phyloP scores from a whole-genome alignment of 2,888 invertebrate species.

The Nephrotoma appendiculata region DNA sequence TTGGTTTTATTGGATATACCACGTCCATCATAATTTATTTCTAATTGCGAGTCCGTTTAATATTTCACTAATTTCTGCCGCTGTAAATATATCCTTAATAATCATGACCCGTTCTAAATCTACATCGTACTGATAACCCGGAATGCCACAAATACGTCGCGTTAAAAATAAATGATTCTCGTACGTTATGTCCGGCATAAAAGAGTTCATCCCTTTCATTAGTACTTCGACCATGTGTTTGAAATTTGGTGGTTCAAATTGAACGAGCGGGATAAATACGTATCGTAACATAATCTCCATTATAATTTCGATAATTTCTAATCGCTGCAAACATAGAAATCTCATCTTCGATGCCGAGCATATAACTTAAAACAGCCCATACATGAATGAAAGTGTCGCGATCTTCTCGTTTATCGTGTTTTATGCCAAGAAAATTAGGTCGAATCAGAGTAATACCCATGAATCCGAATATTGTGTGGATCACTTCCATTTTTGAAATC shows the following conservation, averaged over 20 bases:
- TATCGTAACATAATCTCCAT: conserved; percentile 13
- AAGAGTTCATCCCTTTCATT: conserved; percentile 10
- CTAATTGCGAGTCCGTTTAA: not conserved
- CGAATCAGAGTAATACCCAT: conserved; percentile 51
- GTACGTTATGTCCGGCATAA: conserved; percentile 10
- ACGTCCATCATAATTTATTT: not conserved
- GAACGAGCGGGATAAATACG: conserved; percentile 12
- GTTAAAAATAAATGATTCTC: conserved; percentile 12
- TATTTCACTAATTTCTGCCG: not conserved
- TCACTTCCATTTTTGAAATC: conserved; percentile 66
- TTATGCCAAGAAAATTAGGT: conserved; percentile 45
- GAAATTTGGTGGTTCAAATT: conserved; percentile 12
- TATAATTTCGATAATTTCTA: conserved; percentile 11
- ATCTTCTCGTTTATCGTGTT: conserved; percentile 41
- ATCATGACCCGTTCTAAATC: conserved; percentile 7
- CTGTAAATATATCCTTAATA: not conserved
- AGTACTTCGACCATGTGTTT: conserved; percentile 11
- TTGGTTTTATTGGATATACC: not conserved
- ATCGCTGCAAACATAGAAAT: conserved; percentile 12
- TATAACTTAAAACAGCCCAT: conserved; percentile 61
- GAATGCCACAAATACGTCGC: conserved; percentile 11
- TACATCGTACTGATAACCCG: conserved; percentile 14
- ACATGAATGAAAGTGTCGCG: conserved; percentile 59
- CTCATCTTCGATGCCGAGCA: conserved; percentile 58
- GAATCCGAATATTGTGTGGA: conserved; percentile 67